Base-by-base conservation (phyloP, 35 echinoderm and acorn worm genomes). In the Diadema setosum region DNA sequence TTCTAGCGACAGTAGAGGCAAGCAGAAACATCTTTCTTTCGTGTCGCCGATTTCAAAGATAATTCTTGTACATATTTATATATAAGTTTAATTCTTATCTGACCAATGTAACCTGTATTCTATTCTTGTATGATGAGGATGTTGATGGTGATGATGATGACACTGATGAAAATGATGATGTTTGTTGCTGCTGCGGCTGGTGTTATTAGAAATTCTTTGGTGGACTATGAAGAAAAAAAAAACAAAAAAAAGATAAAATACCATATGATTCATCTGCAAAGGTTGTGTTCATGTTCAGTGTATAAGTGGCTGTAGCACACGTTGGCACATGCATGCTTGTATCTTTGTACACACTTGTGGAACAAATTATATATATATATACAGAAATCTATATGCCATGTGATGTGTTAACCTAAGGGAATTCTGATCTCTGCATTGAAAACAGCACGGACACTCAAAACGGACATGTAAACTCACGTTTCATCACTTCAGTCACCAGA, bases 41-140 rank as follows among this genome's bases (percentile, higher is more conserved):
- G 63, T 67, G 63, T 67, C 17, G 63, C 37, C 37, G 63, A 67
- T 67, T 67, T 67, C 16, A 34, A 67, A 34, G 63, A 67, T 33
- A 34, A 67, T 67, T 67, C 63, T 67, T 67, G 63, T 67, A 67
- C 12, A 67, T 67, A 67, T 67, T 34, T 67, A 67, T 67, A 67
- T 33, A 67, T 67, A 67, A 67, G 63, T 67, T 67, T 26, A 67
- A 67, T 67, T 67, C 30, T 67, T 67, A 33, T 14, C 25, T 67
- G 63, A 67, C 63, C 63, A 67, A 67, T 67, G 63, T 67, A 67
- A 34, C 37, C 27, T 67, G 63, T 67, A 67, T 67, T 67, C 63
- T 67, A 15, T 33, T 34, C 63, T 29, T 67, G 63, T 34, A 67
- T 67, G 63, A 67, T 16, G 63, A 67, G 17, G 20, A 60, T 17